phyloP scores from a whole-genome alignment of 64 coral and sea anemone species.

The Acropora yongei region DNA sequence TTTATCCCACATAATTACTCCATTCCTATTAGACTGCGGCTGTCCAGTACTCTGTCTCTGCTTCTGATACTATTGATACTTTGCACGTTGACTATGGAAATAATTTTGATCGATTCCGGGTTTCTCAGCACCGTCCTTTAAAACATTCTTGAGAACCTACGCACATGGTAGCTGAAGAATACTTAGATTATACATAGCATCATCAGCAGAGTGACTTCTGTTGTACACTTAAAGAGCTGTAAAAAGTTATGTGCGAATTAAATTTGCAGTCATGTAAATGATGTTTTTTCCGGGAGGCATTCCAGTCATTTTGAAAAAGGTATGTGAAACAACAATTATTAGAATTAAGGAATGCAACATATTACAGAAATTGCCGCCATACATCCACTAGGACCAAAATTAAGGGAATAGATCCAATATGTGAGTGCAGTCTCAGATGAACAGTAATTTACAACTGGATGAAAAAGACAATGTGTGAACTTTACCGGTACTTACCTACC shows the following conservation, averaged over 20 bases:
- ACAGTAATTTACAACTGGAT: too few species aligned
- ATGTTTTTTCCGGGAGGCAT: too few species aligned
- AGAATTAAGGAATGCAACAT: too few species aligned
- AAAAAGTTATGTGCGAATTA: not conserved
- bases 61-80: not conserved
- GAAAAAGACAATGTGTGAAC: too few species aligned
- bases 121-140: not conserved
- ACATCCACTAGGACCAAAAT: too few species aligned
- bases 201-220: not conserved
- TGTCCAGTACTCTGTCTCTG: not conserved
- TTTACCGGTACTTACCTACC: not conserved
- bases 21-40: not conserved
- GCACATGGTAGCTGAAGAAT: not conserved
- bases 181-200: not conserved
- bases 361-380: too few species aligned
- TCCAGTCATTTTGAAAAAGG: not conserved
- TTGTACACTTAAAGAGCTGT: not conserved
- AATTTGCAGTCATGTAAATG: not conserved
- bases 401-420: too few species aligned
- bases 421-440: too few species aligned
- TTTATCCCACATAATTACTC: not conserved
- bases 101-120: slow-evolving; percentile 4
- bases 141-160: not conserved
- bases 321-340: not conserved
- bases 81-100: not conserved